Evolutionary conservation across 2,797 vertebrate species (phyloP).

Genomic region (Eutrigla gurnardus): DNA sequence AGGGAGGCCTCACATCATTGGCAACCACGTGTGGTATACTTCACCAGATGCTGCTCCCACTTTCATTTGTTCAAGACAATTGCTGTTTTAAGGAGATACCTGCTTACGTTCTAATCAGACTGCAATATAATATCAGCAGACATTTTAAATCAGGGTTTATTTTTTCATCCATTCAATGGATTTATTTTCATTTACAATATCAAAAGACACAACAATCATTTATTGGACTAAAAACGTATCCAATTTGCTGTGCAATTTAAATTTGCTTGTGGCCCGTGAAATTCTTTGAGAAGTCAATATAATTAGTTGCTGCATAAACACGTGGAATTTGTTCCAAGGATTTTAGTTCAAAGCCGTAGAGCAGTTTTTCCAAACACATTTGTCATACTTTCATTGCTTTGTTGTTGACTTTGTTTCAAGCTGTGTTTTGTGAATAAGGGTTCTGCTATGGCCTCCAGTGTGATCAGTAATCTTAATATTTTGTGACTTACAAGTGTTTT

Average conservation of each 20-base stretch:
- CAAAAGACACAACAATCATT: constrained; percentile 4
- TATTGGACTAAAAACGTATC: constrained; percentile 14
- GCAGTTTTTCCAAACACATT: constrained; percentile 7
- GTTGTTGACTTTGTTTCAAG: constrained; percentile 51
- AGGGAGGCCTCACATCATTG: constrained; percentile 66
- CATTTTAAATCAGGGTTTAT: neutral
- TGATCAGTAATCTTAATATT: constrained; percentile 46
- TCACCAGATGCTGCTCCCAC: constrained; percentile 59
- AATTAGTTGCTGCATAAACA: constrained; percentile 56
- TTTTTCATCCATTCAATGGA: constrained; percentile 5
- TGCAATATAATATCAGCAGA: neutral
- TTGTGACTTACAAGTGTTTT: constrained; percentile 57
- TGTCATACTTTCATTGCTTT: constrained; percentile 40
- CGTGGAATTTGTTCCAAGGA: constrained; percentile 34
- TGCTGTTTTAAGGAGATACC: constrained; percentile 47
- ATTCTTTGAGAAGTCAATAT: constrained; percentile 52
- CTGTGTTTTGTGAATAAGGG: constrained; percentile 52
- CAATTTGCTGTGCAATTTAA: constrained; percentile 25
- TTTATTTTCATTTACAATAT: constrained; percentile 1
- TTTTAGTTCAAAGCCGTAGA: constrained; percentile 36
- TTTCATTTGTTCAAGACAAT: constrained; percentile 43
- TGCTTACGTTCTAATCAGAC: constrained; percentile 29
- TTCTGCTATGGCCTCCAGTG: constrained; percentile 19
- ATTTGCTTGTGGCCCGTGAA: constrained; percentile 45
- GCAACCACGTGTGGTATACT: constrained; percentile 52